These are phyloP conservation scores for Gymnocephalus cernua DNA, from an alignment of 2,113 vertebrate species.

Conservation along the genomic window DNA sequence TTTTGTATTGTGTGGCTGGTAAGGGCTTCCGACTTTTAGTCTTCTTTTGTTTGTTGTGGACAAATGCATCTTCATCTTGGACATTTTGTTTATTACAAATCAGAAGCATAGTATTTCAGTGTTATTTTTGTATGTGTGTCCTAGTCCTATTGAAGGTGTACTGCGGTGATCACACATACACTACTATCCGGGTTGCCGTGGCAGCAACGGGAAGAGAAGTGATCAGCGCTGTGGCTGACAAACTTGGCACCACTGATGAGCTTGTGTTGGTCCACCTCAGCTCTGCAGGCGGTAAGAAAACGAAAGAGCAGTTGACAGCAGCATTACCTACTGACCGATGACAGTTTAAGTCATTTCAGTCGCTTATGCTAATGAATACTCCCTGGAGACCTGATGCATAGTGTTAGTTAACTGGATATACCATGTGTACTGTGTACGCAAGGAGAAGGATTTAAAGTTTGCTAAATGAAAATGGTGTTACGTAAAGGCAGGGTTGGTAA, in stretches of 20 bases:
- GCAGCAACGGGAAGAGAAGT: conserved; percentile 92
- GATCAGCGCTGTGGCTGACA: conserved; percentile 90
- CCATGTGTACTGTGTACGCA: not conserved
- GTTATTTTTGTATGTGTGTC: conserved; percentile 37
- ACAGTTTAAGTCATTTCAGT: not conserved
- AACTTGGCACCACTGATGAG: conserved; percentile 92
- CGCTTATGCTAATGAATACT: not conserved
- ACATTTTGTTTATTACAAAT: not conserved
- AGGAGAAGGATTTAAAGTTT: not conserved
- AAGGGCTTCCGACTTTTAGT: not conserved
- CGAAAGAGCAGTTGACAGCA: not conserved
- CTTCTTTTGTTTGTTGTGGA: not conserved
- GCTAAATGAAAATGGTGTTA: not conserved
- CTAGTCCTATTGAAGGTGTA: conserved; percentile 96
- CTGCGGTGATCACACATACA: conserved; percentile 96
- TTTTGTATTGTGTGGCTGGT: too few relatives aligned
- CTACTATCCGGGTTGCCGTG: conserved; percentile 93
- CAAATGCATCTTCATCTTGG: not conserved
- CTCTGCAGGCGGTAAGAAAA: conserved; percentile 89
- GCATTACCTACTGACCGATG: not conserved
- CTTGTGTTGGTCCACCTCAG: conserved; percentile 93
- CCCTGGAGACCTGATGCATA: not conserved
- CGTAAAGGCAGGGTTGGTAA: too few relatives aligned
- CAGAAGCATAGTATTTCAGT: not conserved
- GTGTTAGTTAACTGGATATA: not conserved